Percentiles rank a stretch among this genome's conserved stretches.
Evolutionary conservation across 1,140 invertebrate species (phyloP).

Genomic region (Carcinoscorpius rotundicauda): DNA sequence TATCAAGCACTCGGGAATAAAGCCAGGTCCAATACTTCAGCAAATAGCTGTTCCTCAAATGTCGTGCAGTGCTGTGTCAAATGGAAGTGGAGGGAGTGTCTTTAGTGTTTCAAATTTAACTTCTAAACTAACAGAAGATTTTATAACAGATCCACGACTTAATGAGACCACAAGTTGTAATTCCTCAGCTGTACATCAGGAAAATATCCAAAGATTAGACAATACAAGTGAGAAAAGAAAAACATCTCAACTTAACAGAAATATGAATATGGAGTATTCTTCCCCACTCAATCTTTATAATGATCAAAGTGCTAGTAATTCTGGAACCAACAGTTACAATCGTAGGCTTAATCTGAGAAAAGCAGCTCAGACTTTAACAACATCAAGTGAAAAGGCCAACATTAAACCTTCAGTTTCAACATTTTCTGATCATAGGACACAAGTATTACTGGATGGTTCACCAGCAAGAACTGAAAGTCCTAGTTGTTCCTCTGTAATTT

Average conservation of each 20-base stretch:
- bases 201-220: constrained; percentile 5
- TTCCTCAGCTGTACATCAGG: constrained; percentile 8
- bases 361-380: background rate
- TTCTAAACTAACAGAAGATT: background rate
- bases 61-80: background rate
- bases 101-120: background rate
- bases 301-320: background rate
- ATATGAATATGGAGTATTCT: constrained; percentile 19
- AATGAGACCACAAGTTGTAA: constrained; percentile 1
- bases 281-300: constrained; percentile 19
- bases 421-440: no score
- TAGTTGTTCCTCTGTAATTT: background rate
- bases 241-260: constrained; percentile 14
- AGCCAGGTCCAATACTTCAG: background rate
- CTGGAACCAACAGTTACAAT: constrained; percentile 16
- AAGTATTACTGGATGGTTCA: background rate
- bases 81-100: background rate
- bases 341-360: constrained; percentile 7
- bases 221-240: constrained; percentile 11
- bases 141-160: background rate
- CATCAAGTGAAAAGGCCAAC: background rate
- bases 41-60: background rate
- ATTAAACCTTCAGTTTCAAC: background rate
- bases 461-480: background rate
- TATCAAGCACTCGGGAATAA: background rate